phyloP scores from a whole-genome alignment of 2,888 invertebrate genomes.

The Eupithecia centaureata region DNA sequence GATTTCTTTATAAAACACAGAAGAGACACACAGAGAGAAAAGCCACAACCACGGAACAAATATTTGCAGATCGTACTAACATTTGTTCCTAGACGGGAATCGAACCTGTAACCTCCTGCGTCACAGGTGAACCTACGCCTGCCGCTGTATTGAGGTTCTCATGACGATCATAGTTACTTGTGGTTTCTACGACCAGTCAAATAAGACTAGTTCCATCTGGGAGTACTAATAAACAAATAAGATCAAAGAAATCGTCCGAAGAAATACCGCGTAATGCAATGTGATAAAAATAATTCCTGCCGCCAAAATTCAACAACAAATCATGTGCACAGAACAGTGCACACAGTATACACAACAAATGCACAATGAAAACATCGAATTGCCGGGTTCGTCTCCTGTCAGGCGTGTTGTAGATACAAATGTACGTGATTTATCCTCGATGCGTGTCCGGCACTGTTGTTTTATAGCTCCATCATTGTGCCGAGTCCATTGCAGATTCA shows the following conservation, averaged over 20 bases:
- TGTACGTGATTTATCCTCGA: slow-evolving; percentile 67
- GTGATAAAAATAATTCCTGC: slow-evolving; percentile 12
- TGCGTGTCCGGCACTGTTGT: slow-evolving; percentile 63
- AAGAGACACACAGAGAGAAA: no score
- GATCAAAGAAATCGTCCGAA: neutral
- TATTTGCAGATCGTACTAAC: no score
- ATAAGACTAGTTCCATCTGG: neutral
- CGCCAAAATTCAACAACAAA: slow-evolving; percentile 30
- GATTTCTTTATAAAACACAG: no score
- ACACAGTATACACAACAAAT: slow-evolving; percentile 35
- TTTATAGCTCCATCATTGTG: slow-evolving; percentile 67
- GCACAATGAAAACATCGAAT: slow-evolving; percentile 60
- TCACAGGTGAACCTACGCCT: no score
- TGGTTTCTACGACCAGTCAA: neutral
- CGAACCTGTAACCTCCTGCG: no score
- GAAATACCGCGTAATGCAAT: slow-evolving; percentile 4
- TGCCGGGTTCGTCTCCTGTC: slow-evolving; percentile 55
- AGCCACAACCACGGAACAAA: no score
- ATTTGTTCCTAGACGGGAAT: no score
- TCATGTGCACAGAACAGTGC: slow-evolving; percentile 29
- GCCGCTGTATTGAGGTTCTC: no score
- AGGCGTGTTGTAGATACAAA: slow-evolving; percentile 61
- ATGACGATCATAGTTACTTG: no score
- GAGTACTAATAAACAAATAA: neutral
- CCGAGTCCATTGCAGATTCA: slow-evolving; percentile 50